A percentile compares a stretch with the other conserved stretches of the same genome.
phyloP scores from a whole-genome alignment of 2,797 vertebrate species.

The Clarias pachynema region DNA sequence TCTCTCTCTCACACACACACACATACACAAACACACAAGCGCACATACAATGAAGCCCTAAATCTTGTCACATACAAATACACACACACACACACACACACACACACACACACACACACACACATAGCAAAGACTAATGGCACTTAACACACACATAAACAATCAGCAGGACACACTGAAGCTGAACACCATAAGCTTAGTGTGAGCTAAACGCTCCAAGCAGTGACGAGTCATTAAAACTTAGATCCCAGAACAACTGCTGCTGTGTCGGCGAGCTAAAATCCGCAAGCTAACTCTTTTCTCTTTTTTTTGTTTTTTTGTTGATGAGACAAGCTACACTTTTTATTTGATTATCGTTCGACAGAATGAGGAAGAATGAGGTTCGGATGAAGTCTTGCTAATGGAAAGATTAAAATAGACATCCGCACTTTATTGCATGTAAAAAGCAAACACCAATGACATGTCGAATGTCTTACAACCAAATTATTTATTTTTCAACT shows the following conservation, averaged over 20 bases:
- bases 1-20: not conserved
- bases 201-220: slow-evolving; percentile 74
- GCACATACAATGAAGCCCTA: slow-evolving; percentile 27
- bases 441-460: not conserved
- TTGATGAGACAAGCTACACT: not conserved
- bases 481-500: not conserved
- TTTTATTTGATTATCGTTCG: not conserved
- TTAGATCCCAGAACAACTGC: slow-evolving; percentile 76
- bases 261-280: slow-evolving; percentile 66
- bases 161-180: slow-evolving; percentile 42
- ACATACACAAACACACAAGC: not conserved
- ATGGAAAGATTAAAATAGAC: not conserved
- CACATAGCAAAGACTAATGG: slow-evolving; percentile 32
- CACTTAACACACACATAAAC: slow-evolving; percentile 41
- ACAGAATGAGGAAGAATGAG: not conserved
- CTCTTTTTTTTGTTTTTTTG: slow-evolving; percentile 51
- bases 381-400: not conserved
- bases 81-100: slow-evolving; percentile 21
- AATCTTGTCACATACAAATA: not conserved
- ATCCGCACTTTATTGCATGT: no score
- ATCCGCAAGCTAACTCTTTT: slow-evolving; percentile 67
- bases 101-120: slow-evolving; percentile 30
- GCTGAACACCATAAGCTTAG: slow-evolving; percentile 66
- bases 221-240: slow-evolving; percentile 76
- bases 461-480: not conserved